Percentiles rank a stretch among this genome's conserved stretches.
Evolutionary conservation across 2,113 vertebrate genomes (phyloP).

Genomic region (Chionis minor): DNA sequence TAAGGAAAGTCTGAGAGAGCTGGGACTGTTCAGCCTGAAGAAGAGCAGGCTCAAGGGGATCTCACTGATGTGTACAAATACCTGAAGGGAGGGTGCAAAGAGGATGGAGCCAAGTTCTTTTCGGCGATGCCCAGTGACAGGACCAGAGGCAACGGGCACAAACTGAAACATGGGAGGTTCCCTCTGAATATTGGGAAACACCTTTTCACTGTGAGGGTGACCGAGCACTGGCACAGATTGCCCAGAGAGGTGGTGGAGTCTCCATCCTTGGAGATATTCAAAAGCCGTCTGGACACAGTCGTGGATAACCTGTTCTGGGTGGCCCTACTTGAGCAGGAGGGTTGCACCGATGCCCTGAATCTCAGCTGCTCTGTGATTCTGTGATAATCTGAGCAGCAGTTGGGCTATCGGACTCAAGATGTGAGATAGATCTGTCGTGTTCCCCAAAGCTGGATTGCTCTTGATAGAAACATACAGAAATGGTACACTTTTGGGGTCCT

Average conservation of each 20-base stretch:
- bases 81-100: neutral
- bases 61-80: neutral
- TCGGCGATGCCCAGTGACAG: neutral
- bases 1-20: neutral
- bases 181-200: neutral
- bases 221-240: rapidly evolving
- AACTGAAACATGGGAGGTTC: neutral
- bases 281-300: neutral
- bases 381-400: neutral
- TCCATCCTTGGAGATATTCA: neutral
- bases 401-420: neutral
- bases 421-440: neutral
- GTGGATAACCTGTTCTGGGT: neutral
- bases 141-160: neutral
- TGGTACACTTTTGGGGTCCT: rapidly evolving
- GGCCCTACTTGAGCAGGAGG: neutral
- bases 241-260: neutral
- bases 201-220: neutral
- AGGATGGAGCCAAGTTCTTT: neutral
- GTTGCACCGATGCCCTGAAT: neutral
- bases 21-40: neutral
- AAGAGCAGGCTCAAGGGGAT: neutral
- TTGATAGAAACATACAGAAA: neutral
- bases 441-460: rapidly evolving
- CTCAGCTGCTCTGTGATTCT: neutral